phyloP scores from a whole-genome alignment of 2,797 vertebrate genomes.

The Melanogrammus aeglefinus region DNA sequence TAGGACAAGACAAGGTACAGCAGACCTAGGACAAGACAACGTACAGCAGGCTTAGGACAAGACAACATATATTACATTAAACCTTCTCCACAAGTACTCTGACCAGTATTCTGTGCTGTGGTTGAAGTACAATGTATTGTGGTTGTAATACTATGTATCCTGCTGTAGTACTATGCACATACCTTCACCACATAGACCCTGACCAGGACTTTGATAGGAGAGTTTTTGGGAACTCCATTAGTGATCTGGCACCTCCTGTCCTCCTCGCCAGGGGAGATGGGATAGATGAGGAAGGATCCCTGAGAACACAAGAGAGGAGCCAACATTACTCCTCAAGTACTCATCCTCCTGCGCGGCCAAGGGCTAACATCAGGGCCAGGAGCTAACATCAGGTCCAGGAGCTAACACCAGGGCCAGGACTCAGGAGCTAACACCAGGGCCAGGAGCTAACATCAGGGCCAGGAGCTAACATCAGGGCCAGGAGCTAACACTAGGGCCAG shows the following conservation, averaged over 20 bases:
- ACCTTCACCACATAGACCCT: conserved; percentile 91
- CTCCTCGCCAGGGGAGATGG: conserved; percentile 65
- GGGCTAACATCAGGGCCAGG: no score
- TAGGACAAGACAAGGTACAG: background rate
- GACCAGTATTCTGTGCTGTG: background rate
- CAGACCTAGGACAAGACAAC: background rate
- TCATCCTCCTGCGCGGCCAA: background rate
- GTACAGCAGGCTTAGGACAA: background rate
- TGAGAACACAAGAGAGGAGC: conserved; percentile 42
- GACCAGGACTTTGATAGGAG: conserved; percentile 85
- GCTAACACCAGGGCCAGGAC: no score
- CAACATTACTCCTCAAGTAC: background rate
- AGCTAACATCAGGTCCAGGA: no score
- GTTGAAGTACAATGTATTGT: no score
- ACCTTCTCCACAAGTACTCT: background rate
- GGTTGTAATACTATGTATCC: no score
- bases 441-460: no score
- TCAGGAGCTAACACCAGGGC: no score
- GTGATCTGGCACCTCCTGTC: conserved; percentile 72
- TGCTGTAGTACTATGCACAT: conserved; percentile 12
- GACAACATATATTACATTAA: background rate
- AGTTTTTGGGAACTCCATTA: conserved; percentile 83
- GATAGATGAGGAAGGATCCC: conserved; percentile 92
- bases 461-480: no score
- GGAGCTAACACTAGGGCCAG: no score